Evolutionary conservation across 2,797 vertebrate genomes (phyloP), one percentile per base, ranked within the genome.

Genomic region (Silurus lanzhouensis): DNA sequence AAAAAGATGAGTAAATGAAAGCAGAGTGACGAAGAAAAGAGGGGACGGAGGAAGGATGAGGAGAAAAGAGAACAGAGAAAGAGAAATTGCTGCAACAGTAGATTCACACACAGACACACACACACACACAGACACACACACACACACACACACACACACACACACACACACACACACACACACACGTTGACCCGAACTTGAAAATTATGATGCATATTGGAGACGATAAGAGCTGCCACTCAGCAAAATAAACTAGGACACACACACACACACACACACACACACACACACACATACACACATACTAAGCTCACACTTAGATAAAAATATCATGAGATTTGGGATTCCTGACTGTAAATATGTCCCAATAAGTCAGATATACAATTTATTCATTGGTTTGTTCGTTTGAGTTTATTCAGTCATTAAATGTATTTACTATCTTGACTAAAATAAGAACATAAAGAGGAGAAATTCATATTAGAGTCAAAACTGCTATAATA

Each of bases 1-100:
- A 75, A 75, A 75, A 75, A 75, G 15, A 57, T 25, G n/a, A 75
- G 48, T 75, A 75, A 75, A 75, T 27, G 48, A 22, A 55, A 57
- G 48, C 14, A 0, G 14, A 75, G 72, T 75, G 72, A 75, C 48
- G 22, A 75, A 27, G 48, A 75, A 75, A 75, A 17, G 46, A 75
- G 48, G 72, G 72, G n/a, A 55, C 13, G 9, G 72, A 55, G n/a
- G 19, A 48, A 71, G 2, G 25, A 15, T 67, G 66, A 7, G 19
- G 66, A 67, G 66, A 19, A 38, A 31, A 67, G 7, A 38, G 48
- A 70, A 20, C 68, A 74, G 46, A 52, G 68, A 52, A 74, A 14
- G 46, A 74, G 31, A 74, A 75, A 75, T 48, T 52, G 46, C 46
- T 74, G 22, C 71, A n/a, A 74, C 71, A 13, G 46, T 74, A 52